Evolutionary conservation across 2,113 vertebrate genomes (phyloP).

Genomic region (Cheirogaleus medius): DNA sequence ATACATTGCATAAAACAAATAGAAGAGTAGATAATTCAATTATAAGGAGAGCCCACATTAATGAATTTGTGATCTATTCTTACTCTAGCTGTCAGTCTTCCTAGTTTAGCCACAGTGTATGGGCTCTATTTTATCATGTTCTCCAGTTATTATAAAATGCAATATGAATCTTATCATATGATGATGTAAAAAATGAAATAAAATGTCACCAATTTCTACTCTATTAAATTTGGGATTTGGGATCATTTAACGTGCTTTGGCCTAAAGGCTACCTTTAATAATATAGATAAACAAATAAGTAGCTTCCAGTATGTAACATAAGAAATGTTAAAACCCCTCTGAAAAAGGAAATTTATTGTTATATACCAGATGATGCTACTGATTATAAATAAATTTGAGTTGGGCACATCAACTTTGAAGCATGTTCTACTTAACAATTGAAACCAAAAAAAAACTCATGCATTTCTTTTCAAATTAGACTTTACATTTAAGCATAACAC

Average conservation of each 20-base stretch:
- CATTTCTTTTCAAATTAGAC: neutral
- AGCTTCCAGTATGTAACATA: neutral
- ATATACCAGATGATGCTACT: neutral
- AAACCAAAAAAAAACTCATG: neutral
- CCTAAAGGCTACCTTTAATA: slow-evolving; percentile 40
- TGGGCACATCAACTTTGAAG: neutral
- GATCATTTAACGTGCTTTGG: slow-evolving; percentile 25
- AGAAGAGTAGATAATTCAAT: slow-evolving; percentile 18
- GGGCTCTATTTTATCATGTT: neutral
- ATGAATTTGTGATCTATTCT: neutral
- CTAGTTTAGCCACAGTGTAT: neutral
- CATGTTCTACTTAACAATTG: neutral
- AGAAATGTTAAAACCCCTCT: neutral
- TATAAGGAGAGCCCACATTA: neutral
- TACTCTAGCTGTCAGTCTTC: neutral
- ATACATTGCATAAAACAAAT: slow-evolving; percentile 1
- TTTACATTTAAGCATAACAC: neutral
- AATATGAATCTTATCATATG: slow-evolving; percentile 50
- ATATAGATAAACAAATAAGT: slow-evolving; percentile 41
- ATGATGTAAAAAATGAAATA: slow-evolving; percentile 52
- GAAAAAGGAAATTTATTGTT: neutral
- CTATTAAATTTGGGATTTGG: slow-evolving; percentile 60
- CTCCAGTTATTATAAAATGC: slow-evolving; percentile 46
- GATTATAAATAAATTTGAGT: slow-evolving; percentile 30
- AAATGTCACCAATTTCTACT: slow-evolving; percentile 52